These are phyloP conservation scores for Philopedon plagiatum DNA, from an alignment of 2,888 invertebrate species.

Conservation along the genomic window DNA sequence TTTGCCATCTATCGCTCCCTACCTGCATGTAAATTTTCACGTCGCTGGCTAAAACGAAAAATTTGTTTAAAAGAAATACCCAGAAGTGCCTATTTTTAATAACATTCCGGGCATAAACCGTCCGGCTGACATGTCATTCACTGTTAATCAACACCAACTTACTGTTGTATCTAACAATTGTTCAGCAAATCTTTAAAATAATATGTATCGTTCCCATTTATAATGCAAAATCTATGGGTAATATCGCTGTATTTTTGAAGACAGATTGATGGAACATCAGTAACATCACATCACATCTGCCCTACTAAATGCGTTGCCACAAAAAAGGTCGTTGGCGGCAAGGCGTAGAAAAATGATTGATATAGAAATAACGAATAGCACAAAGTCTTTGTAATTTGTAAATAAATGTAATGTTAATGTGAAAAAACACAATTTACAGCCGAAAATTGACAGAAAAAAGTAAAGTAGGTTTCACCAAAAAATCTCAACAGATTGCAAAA, in stretches of 20 bases:
- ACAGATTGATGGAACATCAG: slow-evolving; percentile 2
- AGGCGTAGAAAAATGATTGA: background rate
- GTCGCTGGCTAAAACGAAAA: no score
- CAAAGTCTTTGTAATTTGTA: background rate
- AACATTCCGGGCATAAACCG: no score
- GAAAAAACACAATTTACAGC: no score
- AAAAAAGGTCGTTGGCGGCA: background rate
- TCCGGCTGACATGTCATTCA: background rate
- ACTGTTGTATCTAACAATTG: no score
- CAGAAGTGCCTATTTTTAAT: no score
- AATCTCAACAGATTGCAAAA: no score
- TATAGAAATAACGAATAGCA: background rate
- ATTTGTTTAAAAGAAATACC: no score
- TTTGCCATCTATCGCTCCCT: no score
- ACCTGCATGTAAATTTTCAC: no score
- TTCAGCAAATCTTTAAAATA: no score
- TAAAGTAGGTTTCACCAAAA: no score
- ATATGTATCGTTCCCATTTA: background rate
- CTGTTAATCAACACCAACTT: background rate
- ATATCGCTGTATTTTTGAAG: background rate
- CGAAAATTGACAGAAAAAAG: no score
- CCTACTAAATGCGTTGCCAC: background rate
- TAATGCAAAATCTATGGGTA: background rate
- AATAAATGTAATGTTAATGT: background rate
- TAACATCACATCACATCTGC: background rate